Evolutionary conservation across 2,888 invertebrate species (phyloP).

Genomic region (Dorcus hopei): DNA sequence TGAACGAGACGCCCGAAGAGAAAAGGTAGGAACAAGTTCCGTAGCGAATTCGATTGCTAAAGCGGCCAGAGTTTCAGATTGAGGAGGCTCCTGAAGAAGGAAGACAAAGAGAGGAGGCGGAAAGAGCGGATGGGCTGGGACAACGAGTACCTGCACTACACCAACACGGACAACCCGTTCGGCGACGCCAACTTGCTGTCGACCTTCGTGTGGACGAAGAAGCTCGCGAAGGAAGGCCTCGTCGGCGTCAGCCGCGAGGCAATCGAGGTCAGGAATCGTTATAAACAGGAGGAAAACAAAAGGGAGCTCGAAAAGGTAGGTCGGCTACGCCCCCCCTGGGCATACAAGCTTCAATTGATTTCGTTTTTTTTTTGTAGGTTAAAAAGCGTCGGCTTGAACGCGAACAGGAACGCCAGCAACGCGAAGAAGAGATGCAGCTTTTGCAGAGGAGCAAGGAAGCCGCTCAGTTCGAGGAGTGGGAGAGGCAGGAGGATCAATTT

Average conservation of each 20-base stretch:
- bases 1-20: slow-evolving; percentile 93
- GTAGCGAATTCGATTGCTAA: neutral
- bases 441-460: slow-evolving; percentile 87
- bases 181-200: slow-evolving; percentile 94
- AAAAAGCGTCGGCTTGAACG: slow-evolving; percentile 87
- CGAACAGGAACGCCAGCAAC: slow-evolving; percentile 78
- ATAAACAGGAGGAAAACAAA: slow-evolving; percentile 88
- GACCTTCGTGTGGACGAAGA: slow-evolving; percentile 96
- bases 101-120: slow-evolving; percentile 81
- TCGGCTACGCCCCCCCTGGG: neutral
- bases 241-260: slow-evolving; percentile 73
- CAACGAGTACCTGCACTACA: slow-evolving; percentile 93
- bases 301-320: slow-evolving; percentile 84
- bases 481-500: slow-evolving; percentile 95
- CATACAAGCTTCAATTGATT: neutral
- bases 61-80: slow-evolving; percentile 25
- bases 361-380: slow-evolving; percentile 51
- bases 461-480: slow-evolving; percentile 90
- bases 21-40: slow-evolving; percentile 55
- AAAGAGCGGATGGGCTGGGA: slow-evolving; percentile 97
- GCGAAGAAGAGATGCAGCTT: slow-evolving; percentile 79
- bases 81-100: slow-evolving; percentile 84
- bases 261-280: slow-evolving; percentile 75
- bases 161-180: slow-evolving; percentile 97
- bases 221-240: slow-evolving; percentile 90